A percentile compares a stretch with the other conserved stretches of the same genome.
Evolutionary conservation across 2,797 vertebrate genomes (phyloP).

Genomic region (Discoglossus pictus): DNA sequence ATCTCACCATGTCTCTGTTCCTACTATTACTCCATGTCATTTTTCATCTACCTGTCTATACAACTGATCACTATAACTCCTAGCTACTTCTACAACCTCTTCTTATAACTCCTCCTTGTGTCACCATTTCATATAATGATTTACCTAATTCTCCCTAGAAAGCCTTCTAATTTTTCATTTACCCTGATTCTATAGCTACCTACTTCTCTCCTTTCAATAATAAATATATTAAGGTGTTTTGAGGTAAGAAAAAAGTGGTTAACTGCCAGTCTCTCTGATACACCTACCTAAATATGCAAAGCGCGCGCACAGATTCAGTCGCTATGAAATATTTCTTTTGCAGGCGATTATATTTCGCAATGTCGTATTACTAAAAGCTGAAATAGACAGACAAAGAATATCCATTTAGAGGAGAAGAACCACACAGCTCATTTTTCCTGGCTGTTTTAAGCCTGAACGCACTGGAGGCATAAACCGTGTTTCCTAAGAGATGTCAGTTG

Average conservation of each 20-base stretch:
- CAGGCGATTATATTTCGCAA: conserved; percentile 33
- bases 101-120: neutral
- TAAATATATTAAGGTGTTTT: too few relatives aligned
- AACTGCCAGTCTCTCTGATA: conserved; percentile 23
- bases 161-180: neutral
- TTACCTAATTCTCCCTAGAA: neutral
- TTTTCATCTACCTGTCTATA: too few relatives aligned
- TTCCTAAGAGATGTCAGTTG: conserved; percentile 52
- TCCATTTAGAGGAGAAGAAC: conserved; percentile 41
- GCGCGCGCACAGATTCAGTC: conserved; percentile 17
- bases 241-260: conserved; percentile 26
- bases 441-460: conserved; percentile 47
- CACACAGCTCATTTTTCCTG: conserved; percentile 35
- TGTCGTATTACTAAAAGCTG: conserved; percentile 40
- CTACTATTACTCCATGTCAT: too few relatives aligned
- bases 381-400: conserved; percentile 39
- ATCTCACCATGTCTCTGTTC: too few relatives aligned
- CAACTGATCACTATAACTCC: too few relatives aligned
- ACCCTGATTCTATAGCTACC: too few relatives aligned
- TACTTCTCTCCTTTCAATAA: too few relatives aligned
- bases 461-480: conserved; percentile 49
- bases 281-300: conserved; percentile 21
- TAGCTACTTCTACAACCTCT: too few relatives aligned
- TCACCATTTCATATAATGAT: too few relatives aligned
- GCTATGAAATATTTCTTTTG: conserved; percentile 34